phyloP scores from a whole-genome alignment of 2,113 vertebrate species.

The Alligator sinensis region DNA sequence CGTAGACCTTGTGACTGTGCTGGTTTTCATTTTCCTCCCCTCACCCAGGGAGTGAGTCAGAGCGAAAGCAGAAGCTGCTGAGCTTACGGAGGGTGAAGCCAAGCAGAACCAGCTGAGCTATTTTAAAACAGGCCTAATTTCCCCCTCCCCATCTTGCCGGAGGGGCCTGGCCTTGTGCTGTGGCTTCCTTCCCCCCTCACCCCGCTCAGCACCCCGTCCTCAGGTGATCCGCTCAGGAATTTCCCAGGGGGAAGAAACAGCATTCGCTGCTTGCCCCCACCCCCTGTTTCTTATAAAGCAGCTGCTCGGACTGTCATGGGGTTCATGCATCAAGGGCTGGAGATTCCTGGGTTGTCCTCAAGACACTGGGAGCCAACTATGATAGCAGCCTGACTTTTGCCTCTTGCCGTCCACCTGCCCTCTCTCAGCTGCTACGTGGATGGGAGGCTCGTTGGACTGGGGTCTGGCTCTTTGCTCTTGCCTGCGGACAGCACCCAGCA shows the following conservation, averaged over 20 bases:
- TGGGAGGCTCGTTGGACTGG: accelerated
- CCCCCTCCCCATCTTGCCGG: slow-evolving; percentile 14
- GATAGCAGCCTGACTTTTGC: background rate
- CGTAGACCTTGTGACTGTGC: background rate
- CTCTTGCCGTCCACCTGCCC: background rate
- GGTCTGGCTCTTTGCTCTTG: accelerated
- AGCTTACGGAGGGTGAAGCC: slow-evolving; percentile 49
- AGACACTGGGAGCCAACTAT: background rate
- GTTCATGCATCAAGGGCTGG: background rate
- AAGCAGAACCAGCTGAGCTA: slow-evolving; percentile 80
- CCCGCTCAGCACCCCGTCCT: background rate
- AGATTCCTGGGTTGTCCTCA: background rate
- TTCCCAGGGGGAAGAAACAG: background rate
- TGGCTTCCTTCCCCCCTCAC: slow-evolving; percentile 14
- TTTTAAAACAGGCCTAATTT: slow-evolving; percentile 80
- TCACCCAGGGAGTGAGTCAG: slow-evolving; percentile 74
- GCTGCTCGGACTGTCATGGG: background rate
- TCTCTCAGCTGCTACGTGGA: background rate
- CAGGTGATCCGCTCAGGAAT: background rate
- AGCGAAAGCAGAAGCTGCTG: slow-evolving; percentile 84
- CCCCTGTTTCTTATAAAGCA: accelerated
- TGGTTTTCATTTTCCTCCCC: background rate
- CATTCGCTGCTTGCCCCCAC: accelerated
- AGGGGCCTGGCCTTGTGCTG: background rate
- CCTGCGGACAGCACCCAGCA: background rate